phyloP scores from a whole-genome alignment of 2,113 vertebrate species.

The Hippocampus zosterae region DNA sequence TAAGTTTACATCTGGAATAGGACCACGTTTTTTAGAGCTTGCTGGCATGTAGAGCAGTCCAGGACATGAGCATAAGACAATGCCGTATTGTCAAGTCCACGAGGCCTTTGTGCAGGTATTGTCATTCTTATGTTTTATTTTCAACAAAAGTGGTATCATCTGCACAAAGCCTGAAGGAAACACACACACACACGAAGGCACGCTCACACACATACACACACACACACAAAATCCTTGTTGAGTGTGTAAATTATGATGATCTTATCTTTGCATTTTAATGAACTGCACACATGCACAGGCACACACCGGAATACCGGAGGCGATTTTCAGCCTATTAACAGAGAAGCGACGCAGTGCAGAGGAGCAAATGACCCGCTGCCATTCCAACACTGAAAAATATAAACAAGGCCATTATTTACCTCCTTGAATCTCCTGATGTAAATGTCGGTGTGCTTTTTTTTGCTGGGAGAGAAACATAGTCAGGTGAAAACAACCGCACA shows the following conservation, averaged over 20 bases:
- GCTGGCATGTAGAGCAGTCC: background rate
- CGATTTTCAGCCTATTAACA: slow-evolving; percentile 56
- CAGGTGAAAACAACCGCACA: background rate
- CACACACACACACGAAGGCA: background rate
- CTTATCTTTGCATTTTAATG: slow-evolving; percentile 54
- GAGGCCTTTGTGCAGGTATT: slow-evolving; percentile 23
- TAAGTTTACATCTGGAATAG: slow-evolving; percentile 35
- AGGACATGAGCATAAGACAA: slow-evolving; percentile 31
- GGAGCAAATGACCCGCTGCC: slow-evolving; percentile 48
- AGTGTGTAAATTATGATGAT: slow-evolving; percentile 50
- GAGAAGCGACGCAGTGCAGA: slow-evolving; percentile 41
- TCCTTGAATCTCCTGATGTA: slow-evolving; percentile 13
- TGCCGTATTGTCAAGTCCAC: slow-evolving; percentile 19
- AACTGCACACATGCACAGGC: slow-evolving; percentile 27
- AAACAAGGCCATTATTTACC: slow-evolving; percentile 39
- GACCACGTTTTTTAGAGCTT: background rate
- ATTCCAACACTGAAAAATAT: slow-evolving; percentile 32
- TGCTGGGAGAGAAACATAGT: background rate
- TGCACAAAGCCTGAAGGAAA: slow-evolving; percentile 33
- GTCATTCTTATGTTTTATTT: slow-evolving; percentile 46
- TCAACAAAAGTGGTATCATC: slow-evolving; percentile 43
- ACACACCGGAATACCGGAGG: slow-evolving; percentile 30
- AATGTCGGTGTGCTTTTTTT: background rate
- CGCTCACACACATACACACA: background rate
- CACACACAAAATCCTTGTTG: slow-evolving; percentile 15